Evolutionary conservation across 2,888 invertebrate genomes (phyloP), one percentile per base, ranked within the genome.

Genomic region (Drosophila niveifrons): DNA sequence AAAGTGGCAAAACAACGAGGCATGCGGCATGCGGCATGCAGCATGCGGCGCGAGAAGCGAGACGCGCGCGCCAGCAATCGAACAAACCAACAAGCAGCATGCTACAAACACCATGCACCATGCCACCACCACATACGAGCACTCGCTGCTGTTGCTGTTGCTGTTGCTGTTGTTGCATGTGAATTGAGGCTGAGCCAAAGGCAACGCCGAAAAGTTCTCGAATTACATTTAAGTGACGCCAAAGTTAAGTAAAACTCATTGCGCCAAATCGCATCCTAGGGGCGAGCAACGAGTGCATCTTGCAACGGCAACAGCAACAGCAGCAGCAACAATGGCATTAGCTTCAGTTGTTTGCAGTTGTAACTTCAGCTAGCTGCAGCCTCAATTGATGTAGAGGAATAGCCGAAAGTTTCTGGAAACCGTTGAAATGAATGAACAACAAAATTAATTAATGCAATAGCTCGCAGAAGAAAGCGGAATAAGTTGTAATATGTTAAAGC

Each of bases 191-290:
- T 41, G 39, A 10, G 55, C 63, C 66, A 55, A 63, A 66, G 63
- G 72, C 72, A 67, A 59, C 15, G 61, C 68, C 82, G 72, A 78
- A 83, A 75, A 81, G 76, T 76, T 88, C 59, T 72, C 78, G 75
- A 82, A 80, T 85, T 80, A 74, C 86, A 82, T 82, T 82, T 71
- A 80, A 82, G 82, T 85, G 80, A 75, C 68, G 80, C 73, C 59
- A 80, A 83, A 83, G 71, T 79, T 82, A 69, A 85, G 71, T 73
- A 70, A 71, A 85, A 79, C 80, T 77, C 80, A 79, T 77, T 82
- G 76, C 66, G 51, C 75, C 75, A 76, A 80, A 83, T 83, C 68
- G 68, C 68, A 65, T 55, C 41, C 66, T 62, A 56, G 39, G 13
- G 39, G 39, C 39, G 13, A 13, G 13, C 39, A 13, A 7, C 39